These are phyloP conservation scores for Drosophila antonietae DNA, from an alignment of 2,888 invertebrate species.

Conservation along the genomic window DNA sequence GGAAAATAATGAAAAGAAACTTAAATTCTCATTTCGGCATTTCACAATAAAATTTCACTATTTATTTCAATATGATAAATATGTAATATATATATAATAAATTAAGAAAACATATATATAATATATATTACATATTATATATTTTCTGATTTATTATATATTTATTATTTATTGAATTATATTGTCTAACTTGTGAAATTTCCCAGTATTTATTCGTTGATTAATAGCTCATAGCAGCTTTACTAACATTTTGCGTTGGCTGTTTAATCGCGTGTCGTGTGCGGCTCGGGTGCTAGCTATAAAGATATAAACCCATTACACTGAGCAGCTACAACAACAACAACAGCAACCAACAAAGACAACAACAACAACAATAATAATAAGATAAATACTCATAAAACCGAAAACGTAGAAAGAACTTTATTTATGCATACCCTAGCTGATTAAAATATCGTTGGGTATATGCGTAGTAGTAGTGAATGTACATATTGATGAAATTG, in stretches of 20 bases:
- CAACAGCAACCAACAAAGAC: background rate
- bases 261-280: slow-evolving; percentile 65
- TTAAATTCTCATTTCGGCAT: no score
- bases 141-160: background rate
- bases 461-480: background rate
- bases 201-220: slow-evolving; percentile 6
- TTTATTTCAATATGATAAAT: no score
- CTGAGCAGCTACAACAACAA: slow-evolving; percentile 26
- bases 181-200: background rate
- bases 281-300: slow-evolving; percentile 48
- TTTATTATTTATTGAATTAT: background rate
- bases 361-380: slow-evolving; percentile 23
- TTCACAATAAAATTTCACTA: no score
- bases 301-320: slow-evolving; percentile 70
- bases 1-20: no score
- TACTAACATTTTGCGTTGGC: slow-evolving; percentile 17
- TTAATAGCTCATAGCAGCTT: background rate
- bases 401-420: slow-evolving; percentile 46
- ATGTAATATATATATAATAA: no score
- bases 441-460: background rate
- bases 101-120: no score
- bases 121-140: no score
- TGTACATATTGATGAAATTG: no score
- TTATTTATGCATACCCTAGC: slow-evolving; percentile 13
- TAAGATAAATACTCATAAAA: slow-evolving; percentile 31